phyloP scores from a whole-genome alignment of 1,140 invertebrate species.

The Araneus ventricosus region DNA sequence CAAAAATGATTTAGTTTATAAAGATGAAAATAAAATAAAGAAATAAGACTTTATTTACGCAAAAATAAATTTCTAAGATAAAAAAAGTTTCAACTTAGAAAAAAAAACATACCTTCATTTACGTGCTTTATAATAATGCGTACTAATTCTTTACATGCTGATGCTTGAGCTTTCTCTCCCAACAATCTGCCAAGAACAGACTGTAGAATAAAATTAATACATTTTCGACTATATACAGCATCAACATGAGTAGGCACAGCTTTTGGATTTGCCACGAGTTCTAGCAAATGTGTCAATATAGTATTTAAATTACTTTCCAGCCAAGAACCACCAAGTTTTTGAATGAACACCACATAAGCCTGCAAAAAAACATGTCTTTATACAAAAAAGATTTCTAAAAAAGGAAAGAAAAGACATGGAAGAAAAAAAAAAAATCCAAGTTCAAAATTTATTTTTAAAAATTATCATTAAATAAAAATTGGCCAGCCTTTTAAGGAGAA shows the following conservation, averaged over 20 bases:
- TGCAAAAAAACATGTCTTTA: too few species aligned
- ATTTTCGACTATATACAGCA: conserved; percentile 98
- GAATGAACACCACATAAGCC: conserved; percentile 96
- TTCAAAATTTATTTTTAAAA: background rate
- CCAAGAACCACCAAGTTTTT: conserved; percentile 95
- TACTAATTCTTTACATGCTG: conserved; percentile 95
- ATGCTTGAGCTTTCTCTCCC: conserved; percentile 96
- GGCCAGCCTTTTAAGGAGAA: conserved; percentile 44
- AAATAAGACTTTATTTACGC: background rate
- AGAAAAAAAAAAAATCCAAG: too few species aligned
- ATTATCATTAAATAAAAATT: background rate
- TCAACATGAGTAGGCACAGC: conserved; percentile 97
- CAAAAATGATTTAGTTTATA: too few species aligned
- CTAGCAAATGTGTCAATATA: conserved; percentile 93
- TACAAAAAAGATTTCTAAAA: background rate
- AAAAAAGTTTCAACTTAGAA: background rate
- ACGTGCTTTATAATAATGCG: conserved; percentile 95
- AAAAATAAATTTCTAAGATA: background rate
- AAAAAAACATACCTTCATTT: conserved; percentile 84
- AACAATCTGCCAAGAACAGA: conserved; percentile 95
- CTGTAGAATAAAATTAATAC: conserved; percentile 96
- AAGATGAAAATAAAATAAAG: too few species aligned
- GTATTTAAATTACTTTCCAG: conserved; percentile 93
- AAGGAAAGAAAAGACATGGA: background rate
- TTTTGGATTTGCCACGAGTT: conserved; percentile 93